Evolutionary conservation across 2,113 vertebrate species (phyloP).

Genomic region (Semnornis frantzii): DNA sequence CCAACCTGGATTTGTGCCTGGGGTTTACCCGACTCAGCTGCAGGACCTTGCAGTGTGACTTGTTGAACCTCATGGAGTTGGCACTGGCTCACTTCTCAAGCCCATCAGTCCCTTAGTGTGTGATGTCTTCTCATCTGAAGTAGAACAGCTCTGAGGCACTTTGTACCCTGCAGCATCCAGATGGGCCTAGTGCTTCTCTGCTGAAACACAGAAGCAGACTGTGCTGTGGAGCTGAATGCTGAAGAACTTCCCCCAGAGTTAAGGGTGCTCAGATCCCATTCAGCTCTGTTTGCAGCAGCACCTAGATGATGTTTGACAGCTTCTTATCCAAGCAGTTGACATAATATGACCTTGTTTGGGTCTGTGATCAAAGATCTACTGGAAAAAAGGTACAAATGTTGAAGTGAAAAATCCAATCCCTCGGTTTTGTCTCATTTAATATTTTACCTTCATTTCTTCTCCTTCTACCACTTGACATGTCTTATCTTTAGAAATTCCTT

Average conservation of each 20-base stretch:
- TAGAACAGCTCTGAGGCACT: not conserved
- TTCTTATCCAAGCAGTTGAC: not conserved
- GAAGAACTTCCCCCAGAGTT: not conserved
- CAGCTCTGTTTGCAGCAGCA: not conserved
- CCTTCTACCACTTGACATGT: not conserved
- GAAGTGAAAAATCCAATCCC: not conserved
- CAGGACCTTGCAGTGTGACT: too few relatives aligned
- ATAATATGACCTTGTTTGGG: not conserved
- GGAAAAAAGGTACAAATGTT: not conserved
- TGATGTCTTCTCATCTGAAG: not conserved
- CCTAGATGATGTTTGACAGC: not conserved
- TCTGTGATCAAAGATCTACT: not conserved
- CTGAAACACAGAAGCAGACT: not conserved
- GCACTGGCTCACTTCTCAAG: too few relatives aligned
- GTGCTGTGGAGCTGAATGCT: not conserved
- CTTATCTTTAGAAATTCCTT: constrained; percentile 22
- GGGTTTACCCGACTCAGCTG: too few relatives aligned
- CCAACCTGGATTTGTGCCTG: too few relatives aligned
- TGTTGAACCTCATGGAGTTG: not conserved
- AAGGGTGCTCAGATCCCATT: not conserved
- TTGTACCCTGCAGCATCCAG: not conserved
- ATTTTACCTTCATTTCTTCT: not conserved
- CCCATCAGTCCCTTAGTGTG: not conserved
- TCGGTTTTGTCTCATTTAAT: not conserved
- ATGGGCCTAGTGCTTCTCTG: not conserved